Evolutionary conservation across 2,888 invertebrate species (phyloP), one percentile per base, ranked within the genome.

Genomic region (Hipparchia semele): DNA sequence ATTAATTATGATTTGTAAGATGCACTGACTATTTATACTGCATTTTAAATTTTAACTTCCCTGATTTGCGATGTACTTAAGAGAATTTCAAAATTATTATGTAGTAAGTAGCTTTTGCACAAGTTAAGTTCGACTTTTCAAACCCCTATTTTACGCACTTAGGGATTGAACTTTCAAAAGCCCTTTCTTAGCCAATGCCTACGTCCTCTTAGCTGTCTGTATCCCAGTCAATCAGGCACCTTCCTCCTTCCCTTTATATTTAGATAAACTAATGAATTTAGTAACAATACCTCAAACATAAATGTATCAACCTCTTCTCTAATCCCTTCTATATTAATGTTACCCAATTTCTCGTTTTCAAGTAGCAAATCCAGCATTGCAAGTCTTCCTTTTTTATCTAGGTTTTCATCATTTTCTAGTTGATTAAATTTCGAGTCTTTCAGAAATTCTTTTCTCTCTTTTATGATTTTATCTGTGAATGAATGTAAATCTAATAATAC

Each of bases 271-370:
- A 60, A 39, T 33, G 33, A 60, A 8, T 33, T 59, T 8, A 10
- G 10, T 33, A 9, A 10, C 10, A 23, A 2, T 83, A 95, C 95
- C 85, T 95, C 96, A 87, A 96, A 96, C 95, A 96, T 95, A 79
- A 96, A 96, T 0, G 96, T 96, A 77, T 96, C 95, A 0, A 96
- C 95, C 88, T 96, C 96, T 81, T 96, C 95, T 70, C 95, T 91
- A 68, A 96, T 95, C 70, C 96, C 95, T 23, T 93, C 83, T 77
- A 95, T 92, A 45, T 94, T 94, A n/a, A 96, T 87, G 6, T 86
- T 89, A 1, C 95, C 95, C 76, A 94, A 92, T 65, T 93, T 90
- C 77, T 94, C 94, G 53, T 94, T 92, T 71, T 95, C 93, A 7
- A 96, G 81, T 6, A 96, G 82, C 51, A 96, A 87, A 85, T 96